Conservation (phyloP, 30 jellyfish, hydroid and myxozoan species). For the Pelagia noctiluca region DNA sequence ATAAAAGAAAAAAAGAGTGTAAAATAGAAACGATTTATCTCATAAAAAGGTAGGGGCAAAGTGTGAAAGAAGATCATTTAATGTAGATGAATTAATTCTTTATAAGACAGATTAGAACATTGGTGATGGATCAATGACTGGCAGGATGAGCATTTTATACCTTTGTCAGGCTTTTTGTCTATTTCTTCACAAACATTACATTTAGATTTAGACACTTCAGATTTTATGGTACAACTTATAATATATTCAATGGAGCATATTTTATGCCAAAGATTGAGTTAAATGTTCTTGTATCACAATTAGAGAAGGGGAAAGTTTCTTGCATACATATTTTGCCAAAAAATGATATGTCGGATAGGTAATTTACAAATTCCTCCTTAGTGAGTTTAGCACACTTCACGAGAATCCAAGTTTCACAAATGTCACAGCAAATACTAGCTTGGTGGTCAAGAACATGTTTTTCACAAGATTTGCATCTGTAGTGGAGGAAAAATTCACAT, state of each 20-base stretch:
- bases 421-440: not conserved
- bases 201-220: not conserved
- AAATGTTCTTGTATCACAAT: too few relatives aligned
- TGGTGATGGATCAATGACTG: not conserved
- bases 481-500: constrained; percentile 1
- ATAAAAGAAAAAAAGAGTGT: too few relatives aligned
- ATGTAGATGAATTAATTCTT: too few relatives aligned
- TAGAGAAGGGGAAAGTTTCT: too few relatives aligned
- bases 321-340: too few relatives aligned
- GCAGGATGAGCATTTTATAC: not conserved
- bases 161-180: not conserved
- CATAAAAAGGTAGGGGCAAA: too few relatives aligned
- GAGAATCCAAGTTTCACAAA: not conserved
- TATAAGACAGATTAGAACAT: too few relatives aligned
- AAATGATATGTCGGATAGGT: not conserved
- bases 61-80: too few relatives aligned
- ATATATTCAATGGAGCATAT: not conserved
- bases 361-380: not conserved
- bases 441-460: constrained; percentile 1
- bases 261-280: not conserved
- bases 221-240: not conserved
- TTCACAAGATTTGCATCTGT: not conserved
- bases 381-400: not conserved
- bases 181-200: not conserved
- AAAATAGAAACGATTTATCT: too few relatives aligned